Conservation (phyloP, 2,113 vertebrate species). For the Columbina picui region DNA sequence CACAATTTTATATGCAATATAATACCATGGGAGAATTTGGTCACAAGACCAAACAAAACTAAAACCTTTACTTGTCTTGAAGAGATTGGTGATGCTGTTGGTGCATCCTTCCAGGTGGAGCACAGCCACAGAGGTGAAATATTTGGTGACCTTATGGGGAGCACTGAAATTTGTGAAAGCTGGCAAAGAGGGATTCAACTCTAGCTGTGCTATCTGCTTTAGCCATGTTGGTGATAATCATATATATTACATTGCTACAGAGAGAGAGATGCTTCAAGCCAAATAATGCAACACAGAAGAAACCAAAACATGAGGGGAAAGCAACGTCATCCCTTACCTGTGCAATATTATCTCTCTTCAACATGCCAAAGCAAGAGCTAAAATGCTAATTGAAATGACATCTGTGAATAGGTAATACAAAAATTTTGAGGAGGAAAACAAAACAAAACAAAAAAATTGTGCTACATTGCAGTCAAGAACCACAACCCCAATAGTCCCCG, state of each 20-base stretch:
- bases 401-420: neutral
- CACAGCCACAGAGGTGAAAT: rapidly evolving
- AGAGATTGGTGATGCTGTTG: rapidly evolving
- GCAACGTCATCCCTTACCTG: neutral
- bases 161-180: neutral
- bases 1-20: rapidly evolving
- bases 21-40: neutral
- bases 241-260: no score
- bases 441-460: neutral
- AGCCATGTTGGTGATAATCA: neutral
- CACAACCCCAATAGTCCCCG: neutral
- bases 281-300: neutral
- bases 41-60: neutral
- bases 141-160: neutral
- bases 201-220: neutral
- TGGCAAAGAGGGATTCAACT: neutral
- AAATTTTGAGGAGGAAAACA: rapidly evolving
- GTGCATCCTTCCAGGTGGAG: neutral
- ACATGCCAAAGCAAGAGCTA: neutral
- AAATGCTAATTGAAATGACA: neutral
- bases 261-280: neutral
- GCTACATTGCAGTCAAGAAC: neutral
- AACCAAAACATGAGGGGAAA: neutral
- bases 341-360: neutral
- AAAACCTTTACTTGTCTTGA: neutral